These are phyloP conservation scores for Heliconius nattereri DNA, from an alignment of 1,140 invertebrate species.

Conservation along the genomic window DNA sequence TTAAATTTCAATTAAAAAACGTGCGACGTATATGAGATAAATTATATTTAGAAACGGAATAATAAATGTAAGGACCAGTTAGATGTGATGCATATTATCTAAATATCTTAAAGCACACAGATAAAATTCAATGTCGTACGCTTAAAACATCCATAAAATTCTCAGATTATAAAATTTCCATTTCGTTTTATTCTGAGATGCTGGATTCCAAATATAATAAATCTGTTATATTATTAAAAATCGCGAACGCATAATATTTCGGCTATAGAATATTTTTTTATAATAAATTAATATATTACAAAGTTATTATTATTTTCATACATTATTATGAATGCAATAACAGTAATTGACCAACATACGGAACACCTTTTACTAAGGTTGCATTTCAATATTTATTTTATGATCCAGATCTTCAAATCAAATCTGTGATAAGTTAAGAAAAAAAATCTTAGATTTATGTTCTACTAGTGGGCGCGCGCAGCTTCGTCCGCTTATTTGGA, in stretches of 20 bases:
- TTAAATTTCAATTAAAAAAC: no score
- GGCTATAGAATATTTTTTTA: background rate
- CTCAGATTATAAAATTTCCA: background rate
- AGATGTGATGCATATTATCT: background rate
- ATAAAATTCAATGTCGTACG: background rate
- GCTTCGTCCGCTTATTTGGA: no score
- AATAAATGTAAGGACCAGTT: background rate
- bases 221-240: background rate
- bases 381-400: no score
- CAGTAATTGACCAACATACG: background rate
- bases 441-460: no score
- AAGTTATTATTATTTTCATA: no score
- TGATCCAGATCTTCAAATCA: no score
- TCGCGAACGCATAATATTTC: background rate
- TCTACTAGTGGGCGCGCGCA: no score
- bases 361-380: no score
- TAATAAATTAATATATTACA: no score
- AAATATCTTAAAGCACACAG: background rate
- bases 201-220: background rate
- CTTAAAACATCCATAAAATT: background rate
- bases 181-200: background rate
- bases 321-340: background rate
- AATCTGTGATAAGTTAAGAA: no score
- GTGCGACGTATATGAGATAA: no score
- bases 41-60: no score